These are phyloP conservation scores for Drosophila leonis DNA, from an alignment of 2,888 invertebrate species.

Conservation along the genomic window DNA sequence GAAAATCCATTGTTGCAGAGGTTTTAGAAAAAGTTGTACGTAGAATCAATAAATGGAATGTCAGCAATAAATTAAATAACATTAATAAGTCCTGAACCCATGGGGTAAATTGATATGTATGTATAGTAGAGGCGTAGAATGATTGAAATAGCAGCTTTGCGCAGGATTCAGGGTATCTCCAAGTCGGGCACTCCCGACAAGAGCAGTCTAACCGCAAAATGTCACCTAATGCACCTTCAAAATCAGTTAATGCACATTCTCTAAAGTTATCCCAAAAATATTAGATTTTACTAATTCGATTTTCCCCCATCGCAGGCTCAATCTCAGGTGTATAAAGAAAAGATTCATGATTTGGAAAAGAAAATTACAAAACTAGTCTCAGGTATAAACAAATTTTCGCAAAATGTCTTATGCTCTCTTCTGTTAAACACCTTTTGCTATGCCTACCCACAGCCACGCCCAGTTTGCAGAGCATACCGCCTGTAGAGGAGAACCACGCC, in stretches of 20 bases:
- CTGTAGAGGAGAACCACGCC: conserved; percentile 46
- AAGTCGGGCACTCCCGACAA: neutral
- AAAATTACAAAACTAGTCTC: conserved; percentile 73
- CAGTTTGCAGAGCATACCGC: conserved; percentile 62
- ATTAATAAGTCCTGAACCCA: neutral
- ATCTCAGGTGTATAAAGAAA: conserved; percentile 84
- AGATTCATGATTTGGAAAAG: conserved; percentile 83
- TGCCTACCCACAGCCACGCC: conserved; percentile 54
- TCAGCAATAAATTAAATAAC: neutral
- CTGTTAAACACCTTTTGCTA: neutral
- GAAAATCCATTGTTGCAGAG: too few relatives aligned
- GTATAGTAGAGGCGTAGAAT: neutral
- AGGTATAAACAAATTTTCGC: conserved; percentile 54
- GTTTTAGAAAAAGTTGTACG: neutral
- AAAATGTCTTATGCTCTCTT: neutral
- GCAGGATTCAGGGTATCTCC: neutral
- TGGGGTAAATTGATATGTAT: too few relatives aligned
- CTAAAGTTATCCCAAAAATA: too few relatives aligned
- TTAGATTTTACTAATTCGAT: neutral
- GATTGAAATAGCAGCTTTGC: neutral
- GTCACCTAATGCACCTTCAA: neutral
- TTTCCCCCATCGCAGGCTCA: conserved; percentile 76
- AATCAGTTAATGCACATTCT: conserved; percentile 31
- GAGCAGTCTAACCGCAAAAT: neutral
- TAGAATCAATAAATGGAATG: neutral